Percentiles rank a stretch among this genome's conserved stretches.
Evolutionary conservation across 2,113 vertebrate species (phyloP).

Genomic region (Channa argus): DNA sequence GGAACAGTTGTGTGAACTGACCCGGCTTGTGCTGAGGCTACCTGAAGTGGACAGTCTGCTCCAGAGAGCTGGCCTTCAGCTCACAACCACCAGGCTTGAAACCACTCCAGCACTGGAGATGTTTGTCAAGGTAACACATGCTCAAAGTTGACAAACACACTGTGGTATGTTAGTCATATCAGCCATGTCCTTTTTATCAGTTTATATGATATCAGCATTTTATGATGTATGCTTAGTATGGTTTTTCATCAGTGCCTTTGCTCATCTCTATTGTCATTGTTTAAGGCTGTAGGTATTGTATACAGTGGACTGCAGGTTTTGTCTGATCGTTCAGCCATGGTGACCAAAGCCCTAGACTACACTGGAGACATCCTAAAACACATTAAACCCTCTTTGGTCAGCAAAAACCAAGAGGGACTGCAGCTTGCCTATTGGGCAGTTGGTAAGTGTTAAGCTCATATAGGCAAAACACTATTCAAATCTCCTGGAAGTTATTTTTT

Average conservation of each 20-base stretch:
- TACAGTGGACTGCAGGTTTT: conserved; percentile 88
- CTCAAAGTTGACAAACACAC: background rate
- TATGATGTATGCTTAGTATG: background rate
- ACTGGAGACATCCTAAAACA: conserved; percentile 94
- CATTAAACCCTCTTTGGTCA: conserved; percentile 92
- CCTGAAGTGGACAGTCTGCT: conserved; percentile 90
- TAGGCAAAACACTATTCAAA: too few species aligned
- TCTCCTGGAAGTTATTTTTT: background rate
- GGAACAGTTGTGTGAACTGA: conserved; percentile 92
- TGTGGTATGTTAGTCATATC: background rate
- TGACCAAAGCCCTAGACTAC: conserved; percentile 90
- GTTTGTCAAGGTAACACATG: conserved; percentile 89
- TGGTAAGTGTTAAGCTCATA: conserved; percentile 76
- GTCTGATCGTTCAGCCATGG: conserved; percentile 90
- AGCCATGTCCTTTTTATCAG: too few species aligned
- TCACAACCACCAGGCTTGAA: conserved; percentile 78
- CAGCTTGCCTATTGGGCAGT: conserved; percentile 89
- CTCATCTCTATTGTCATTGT: conserved; percentile 15
- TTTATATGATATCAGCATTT: too few species aligned
- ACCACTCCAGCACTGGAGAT: conserved; percentile 85
- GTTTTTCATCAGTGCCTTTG: background rate
- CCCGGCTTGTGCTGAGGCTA: conserved; percentile 90
- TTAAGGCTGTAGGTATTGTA: conserved; percentile 88
- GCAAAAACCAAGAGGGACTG: conserved; percentile 89
- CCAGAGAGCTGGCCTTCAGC: conserved; percentile 81